Percentiles rank a stretch among this genome's conserved stretches.
Conservation (phyloP, 92 coral and sea anemone species). For the Porites evermanni region DNA sequence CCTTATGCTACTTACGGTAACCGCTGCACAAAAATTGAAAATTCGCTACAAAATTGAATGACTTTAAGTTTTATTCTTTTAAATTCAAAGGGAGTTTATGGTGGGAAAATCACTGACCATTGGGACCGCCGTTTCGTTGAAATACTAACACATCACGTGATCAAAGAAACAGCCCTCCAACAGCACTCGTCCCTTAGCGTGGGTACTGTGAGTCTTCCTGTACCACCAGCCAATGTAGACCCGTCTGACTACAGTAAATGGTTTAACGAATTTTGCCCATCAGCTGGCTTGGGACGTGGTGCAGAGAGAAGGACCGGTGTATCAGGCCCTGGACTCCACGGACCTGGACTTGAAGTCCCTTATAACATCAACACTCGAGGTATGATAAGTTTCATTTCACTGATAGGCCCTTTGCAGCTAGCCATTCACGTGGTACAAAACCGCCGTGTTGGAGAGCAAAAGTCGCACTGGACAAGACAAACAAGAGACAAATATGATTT, state of each 20-base stretch:
- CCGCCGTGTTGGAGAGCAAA: too few species aligned
- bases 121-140: conserved; percentile 84
- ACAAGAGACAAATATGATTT: too few species aligned
- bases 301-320: conserved; percentile 68
- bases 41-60: too few species aligned
- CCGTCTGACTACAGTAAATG: conserved; percentile 89
- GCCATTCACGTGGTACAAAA: too few species aligned
- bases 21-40: too few species aligned
- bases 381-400: background rate
- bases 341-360: conserved; percentile 69
- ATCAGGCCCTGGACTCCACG: conserved; percentile 61
- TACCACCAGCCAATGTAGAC: conserved; percentile 95
- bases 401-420: too few species aligned
- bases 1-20: too few species aligned
- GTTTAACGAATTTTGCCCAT: conserved; percentile 93
- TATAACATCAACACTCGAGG: conserved; percentile 80
- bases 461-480: too few species aligned
- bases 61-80: background rate
- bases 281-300: conserved; percentile 98
- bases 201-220: conserved; percentile 80
- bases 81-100: conserved; percentile 77
- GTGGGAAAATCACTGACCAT: conserved; percentile 85
- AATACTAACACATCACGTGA: conserved; percentile 69
- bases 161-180: conserved; percentile 73
- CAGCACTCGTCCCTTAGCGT: conserved; percentile 78